Evolutionary conservation across 2,797 vertebrate species (phyloP), one percentile per base, ranked within the genome.

Genomic region (Tokudaia muenninki): DNA sequence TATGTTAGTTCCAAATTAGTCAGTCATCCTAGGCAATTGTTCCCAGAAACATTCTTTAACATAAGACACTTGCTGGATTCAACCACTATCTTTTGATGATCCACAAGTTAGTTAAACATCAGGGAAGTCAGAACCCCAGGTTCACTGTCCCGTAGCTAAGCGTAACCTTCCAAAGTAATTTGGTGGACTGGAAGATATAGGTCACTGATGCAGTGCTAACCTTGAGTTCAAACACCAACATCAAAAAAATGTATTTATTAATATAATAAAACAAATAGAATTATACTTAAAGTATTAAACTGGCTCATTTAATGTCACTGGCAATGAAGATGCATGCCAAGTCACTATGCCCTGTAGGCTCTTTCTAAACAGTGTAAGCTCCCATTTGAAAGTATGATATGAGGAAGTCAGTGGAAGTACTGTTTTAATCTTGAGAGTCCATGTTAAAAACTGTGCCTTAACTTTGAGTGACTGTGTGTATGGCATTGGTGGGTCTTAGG

Each of bases 1-100:
- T 4, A 67, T 24, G 19, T 83, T 65, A 78, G 67, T 96, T 94
- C 91, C 26, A 0, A 87, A 83, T 87, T 57, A 87, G 31, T 84
- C 61, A 22, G 47, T 31, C 44, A 72, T 41, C 7, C 16, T 31
- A 81, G 24, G 79, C 31, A 67, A 86, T 67, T 95, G 21, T 91
- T 90, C 13, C 65, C 47, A 81, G 10, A 89, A 86, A 80, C 4
- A 89, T 6, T 37, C 78, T 24, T 79, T 87, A 74, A 47, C 80
- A 72, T 22, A 70, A 83, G 65, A 31, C 61, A 59, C 82, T 61
- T 52, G 0, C 31, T 44, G 4, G 47, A 72, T 14, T 22, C 8
- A 1, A 34, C 67, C 31, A 79, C 83, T 21, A 11, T 89, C n/a
- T 95, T 80, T 78, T 47, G 37, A 70, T 95, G 41, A 57, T 31